Base-by-base conservation (phyloP, 2,113 vertebrate species). In the Thryonomys swinderianus region DNA sequence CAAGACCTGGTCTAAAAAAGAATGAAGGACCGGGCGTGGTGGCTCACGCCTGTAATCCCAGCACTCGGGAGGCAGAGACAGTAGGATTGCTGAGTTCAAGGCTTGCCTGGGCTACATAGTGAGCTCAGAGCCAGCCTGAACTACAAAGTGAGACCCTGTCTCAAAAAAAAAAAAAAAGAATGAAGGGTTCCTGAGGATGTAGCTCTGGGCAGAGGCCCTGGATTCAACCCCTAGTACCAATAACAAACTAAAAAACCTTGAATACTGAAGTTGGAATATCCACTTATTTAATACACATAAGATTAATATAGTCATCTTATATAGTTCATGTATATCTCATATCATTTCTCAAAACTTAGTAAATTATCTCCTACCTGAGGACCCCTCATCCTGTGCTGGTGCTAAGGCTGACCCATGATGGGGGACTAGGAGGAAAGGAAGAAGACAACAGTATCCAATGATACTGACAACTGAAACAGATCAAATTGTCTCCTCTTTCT, bases 221-320 rank as follows among this genome's bases (percentile, higher is more conserved):
- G 40, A 73, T 42, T 73, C 69, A 45, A 45, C 27, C 23, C 71
- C 11, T 45, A 74, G 40, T 45, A 74, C 71, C 12, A 45, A 73
- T 42, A 42, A 13, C 37, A 73, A 42, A 67, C n/a, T 6, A 67
- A 37, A n/a, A 79, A 66, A 53, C 40, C 57, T 88, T 81, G 32
- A 93, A 86, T 59, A 27, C n/a, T 84, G 48, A 85, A 40, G 30
- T 76, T 88, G 32, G 82, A 66, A 12, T 67, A 11, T 93, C 9
- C 27, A 71, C 79, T 20, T 92, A 80, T 71, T 92, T 80, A 80
- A 37, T 93, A 40, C 34, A 53, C 34, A 62, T 92, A 53, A n/a
- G 37, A 80, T 80, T 80, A 93, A 85, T 82, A 40, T 80, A 74
- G 51, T 90, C 71, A 25, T 64, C 37, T 51, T 93, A 81, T 7